Evolutionary conservation across 1,140 invertebrate genomes (phyloP).

Genomic region (Sarcophaga peregrina): DNA sequence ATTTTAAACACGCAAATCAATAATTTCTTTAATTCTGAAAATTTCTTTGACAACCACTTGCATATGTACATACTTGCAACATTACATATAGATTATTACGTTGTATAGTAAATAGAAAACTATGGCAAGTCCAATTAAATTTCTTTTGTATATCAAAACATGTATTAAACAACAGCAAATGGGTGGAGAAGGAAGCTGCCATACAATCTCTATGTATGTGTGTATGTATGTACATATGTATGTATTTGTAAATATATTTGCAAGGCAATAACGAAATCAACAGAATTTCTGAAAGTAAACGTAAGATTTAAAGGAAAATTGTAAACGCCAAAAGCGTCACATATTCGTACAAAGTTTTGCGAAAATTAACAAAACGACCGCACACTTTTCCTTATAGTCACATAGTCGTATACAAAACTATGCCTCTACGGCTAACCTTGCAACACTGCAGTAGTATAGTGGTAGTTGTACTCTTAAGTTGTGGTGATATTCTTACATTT

Average conservation of each 20-base stretch:
- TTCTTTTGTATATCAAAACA: slow-evolving; percentile 19
- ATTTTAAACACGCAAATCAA: background rate
- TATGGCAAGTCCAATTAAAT: slow-evolving; percentile 25
- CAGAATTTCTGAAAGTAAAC: background rate
- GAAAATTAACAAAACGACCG: slow-evolving; percentile 17
- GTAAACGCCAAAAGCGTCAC: slow-evolving; percentile 23
- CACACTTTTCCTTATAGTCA: background rate
- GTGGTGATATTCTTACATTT: slow-evolving; percentile 1
- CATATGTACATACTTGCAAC: too few species aligned
- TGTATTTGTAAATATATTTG: background rate
- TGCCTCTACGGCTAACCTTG: background rate
- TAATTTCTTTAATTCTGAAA: background rate
- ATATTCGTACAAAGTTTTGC: background rate
- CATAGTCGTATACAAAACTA: too few species aligned
- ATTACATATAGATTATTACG: background rate
- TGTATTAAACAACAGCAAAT: background rate
- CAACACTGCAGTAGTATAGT: background rate
- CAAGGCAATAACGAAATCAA: background rate
- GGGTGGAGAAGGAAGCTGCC: slow-evolving; percentile 6
- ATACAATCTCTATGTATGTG: background rate
- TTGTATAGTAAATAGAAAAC: background rate
- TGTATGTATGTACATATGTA: too few species aligned
- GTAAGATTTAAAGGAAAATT: background rate
- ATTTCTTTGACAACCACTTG: background rate
- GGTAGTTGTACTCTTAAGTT: background rate